Evolutionary conservation across 2,113 vertebrate genomes (phyloP), one percentile per base, ranked within the genome.

Genomic region (Phaetusa simplex): DNA sequence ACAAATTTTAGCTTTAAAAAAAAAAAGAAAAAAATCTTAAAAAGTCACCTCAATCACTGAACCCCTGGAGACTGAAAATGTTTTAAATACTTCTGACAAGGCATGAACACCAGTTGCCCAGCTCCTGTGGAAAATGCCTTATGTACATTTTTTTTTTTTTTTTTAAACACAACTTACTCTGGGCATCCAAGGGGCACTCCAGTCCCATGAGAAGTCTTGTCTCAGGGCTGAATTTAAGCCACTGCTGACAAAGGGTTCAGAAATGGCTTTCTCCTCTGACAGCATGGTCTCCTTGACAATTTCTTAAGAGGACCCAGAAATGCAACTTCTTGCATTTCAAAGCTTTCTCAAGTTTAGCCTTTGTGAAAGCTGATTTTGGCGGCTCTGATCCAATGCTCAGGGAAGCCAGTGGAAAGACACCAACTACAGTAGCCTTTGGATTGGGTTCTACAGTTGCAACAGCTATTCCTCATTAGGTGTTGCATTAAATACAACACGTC

Each of bases 71-170:
- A 59, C 11, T 30, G 29, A 58, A 70, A 5, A 26, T 3, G 2
- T 36, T 34, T 70, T n/a, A 38, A 38, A 38, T 38, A 1, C 27
- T 62, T 78, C 50, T 78, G 19, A 53, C 14, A 36, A 67, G 0
- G 0, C 2, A 4, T 7, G 26, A 91, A 70, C 30, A 88, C 9
- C 34, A 66, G 11, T 16, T 0, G 0, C 24, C 3, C 10, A 42
- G 61, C 20, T 74, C 16, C 26, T 58, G 11, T 19, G 21, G 36
- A 64, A 84, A 91, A 66, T 2, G 10, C 9, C 42, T 71, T 67
- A 49, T 2, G 12, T 20, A 64, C 6, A 6, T 6, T 72, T 61
- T 78, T 69, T 45, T 45, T 45, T 45, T 43, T 43, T 43, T 43
- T 43, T 43, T 43, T 43, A 38, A 38, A 43, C 4, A 13, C 32